Conservation (phyloP, 2,797 vertebrate genomes). For the Cuniculus paca region DNA sequence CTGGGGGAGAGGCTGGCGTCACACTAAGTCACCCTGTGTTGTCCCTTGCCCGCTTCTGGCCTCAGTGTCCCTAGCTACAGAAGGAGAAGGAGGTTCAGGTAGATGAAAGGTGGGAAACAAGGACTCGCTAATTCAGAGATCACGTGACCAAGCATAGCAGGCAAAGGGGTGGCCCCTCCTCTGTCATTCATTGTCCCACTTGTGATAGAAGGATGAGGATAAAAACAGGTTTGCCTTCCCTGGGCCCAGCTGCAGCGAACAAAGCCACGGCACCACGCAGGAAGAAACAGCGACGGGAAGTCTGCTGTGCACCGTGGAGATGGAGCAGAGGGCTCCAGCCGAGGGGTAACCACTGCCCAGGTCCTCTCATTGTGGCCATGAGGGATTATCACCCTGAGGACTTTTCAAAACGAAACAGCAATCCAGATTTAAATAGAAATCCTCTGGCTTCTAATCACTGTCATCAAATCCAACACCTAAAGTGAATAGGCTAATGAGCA, state of each 20-base stretch:
- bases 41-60: too few species aligned
- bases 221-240: not conserved
- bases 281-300: not conserved
- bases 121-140: not conserved
- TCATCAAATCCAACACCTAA: not conserved
- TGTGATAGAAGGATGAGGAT: not conserved
- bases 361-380: not conserved
- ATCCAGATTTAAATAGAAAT: not conserved
- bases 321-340: not conserved
- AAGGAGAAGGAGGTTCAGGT: not conserved
- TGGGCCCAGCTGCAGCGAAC: not conserved
- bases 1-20: too few species aligned
- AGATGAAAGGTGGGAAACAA: not conserved
- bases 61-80: not conserved
- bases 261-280: not conserved
- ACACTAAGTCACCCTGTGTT: not conserved
- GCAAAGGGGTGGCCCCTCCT: not conserved
- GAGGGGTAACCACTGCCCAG: too few species aligned
- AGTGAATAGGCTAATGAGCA: not conserved
- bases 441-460: too few species aligned
- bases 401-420: not conserved
- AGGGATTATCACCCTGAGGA: not conserved
- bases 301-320: too few species aligned
- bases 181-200: not conserved
- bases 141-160: too few species aligned